Evolutionary conservation across 2,888 invertebrate genomes (phyloP), one percentile per base, ranked within the genome.

Genomic region (Ceriagrion tenellum): DNA sequence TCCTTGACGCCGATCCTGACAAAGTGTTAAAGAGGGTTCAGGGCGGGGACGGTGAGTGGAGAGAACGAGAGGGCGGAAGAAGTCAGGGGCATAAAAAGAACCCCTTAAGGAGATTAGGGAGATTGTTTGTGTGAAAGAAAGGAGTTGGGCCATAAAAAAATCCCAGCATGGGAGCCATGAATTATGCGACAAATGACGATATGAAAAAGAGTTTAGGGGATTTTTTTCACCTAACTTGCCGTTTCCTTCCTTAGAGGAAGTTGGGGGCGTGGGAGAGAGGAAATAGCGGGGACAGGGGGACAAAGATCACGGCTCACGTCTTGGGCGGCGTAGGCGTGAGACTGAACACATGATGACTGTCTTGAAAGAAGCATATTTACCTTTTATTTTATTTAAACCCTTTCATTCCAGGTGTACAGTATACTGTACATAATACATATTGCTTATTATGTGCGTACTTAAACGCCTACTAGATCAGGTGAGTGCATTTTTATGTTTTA

Each of bases 131-230:
- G 69, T 20, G 69, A 23, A 26, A 26, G 69, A 69, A n/a, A 26
- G 69, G 69, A 26, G 69, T 69, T 20, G 69, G 10, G 69, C 69
- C n/a, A 35, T 35, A 81, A 81, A 81, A 81, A 81, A 81, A 0
- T 8, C 35, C 30, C 4, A 20, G 20, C 16, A 59, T 20, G 20
- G 35, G 35, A 16, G 81, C 35, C 81, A 35, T 81, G n/a, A 81
- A 81, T 81, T 81, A 81, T 81, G 81, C 81, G 81, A 81, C 81
- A 81, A 81, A 81, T 35, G 81, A 81, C 81, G 35, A 81, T 81
- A 81, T 81, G 81, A 81, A 35, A 81, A 81, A 81, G 81, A 81
- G 35, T 35, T 81, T 16, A 35, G 13, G 81, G 23, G 13, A 26
- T 26, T 69, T n/a, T 69, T 26, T n/a, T 69, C 69, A 26, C 30